Conservation (phyloP, 2,888 invertebrate genomes). For the Lochmaea crataegi region DNA sequence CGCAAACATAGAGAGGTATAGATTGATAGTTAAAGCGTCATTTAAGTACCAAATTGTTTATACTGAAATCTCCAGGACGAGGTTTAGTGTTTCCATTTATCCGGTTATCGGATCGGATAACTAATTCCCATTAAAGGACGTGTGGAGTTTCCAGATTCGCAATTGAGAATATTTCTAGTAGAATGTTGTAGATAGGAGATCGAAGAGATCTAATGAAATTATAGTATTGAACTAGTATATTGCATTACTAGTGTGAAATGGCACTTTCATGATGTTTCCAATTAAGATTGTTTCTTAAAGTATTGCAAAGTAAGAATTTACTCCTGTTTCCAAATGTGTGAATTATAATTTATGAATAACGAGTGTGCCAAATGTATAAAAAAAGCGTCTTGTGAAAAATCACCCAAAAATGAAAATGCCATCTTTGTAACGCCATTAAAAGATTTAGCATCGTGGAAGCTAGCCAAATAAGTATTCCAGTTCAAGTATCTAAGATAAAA, state of each 20-base stretch:
- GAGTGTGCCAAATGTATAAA: too few relatives aligned
- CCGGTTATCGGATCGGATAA: conserved; percentile 35
- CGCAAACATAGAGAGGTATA: conserved; percentile 5
- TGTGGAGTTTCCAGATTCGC: conserved; percentile 17
- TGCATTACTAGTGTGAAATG: too few relatives aligned
- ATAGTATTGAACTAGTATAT: not conserved
- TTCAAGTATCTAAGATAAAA: not conserved
- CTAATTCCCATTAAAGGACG: conserved; percentile 33
- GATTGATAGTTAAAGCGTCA: conserved; percentile 17
- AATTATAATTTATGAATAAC: too few relatives aligned
- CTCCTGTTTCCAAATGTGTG: too few relatives aligned
- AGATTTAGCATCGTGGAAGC: not conserved
- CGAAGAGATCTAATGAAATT: not conserved
- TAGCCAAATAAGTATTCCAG: not conserved
- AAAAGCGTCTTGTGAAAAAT: not conserved
- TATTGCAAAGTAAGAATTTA: too few relatives aligned
- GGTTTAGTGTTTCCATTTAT: conserved; percentile 39
- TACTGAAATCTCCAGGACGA: conserved; percentile 27
- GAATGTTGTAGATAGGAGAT: not conserved
- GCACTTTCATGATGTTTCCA: too few relatives aligned
- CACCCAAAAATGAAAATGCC: not conserved
- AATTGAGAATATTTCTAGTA: not conserved
- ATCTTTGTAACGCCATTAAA: not conserved
- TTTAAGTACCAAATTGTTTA: conserved; percentile 26
- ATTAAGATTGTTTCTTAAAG: too few relatives aligned